These are phyloP conservation scores for Dissostichus mawsoni DNA, from an alignment of 2,113 vertebrate genomes.

Conservation along the genomic window DNA sequence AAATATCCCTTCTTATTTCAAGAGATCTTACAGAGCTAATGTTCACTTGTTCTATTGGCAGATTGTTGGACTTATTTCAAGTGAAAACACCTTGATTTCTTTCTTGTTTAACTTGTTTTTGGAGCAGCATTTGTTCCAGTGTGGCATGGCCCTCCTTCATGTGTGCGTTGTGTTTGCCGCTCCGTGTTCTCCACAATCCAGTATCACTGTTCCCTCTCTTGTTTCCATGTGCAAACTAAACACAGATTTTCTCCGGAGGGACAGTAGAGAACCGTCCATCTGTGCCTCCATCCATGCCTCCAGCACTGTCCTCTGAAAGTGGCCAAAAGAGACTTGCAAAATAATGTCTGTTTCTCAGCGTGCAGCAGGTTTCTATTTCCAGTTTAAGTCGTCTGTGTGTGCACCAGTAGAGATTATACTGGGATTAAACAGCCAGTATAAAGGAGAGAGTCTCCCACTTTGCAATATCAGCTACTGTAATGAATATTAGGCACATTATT, in stretches of 20 bases:
- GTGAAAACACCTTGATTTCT: too few relatives aligned
- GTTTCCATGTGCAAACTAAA: constrained; percentile 14
- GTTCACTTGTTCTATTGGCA: too few relatives aligned
- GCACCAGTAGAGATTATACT: neutral
- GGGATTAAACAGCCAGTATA: neutral
- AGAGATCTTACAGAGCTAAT: too few relatives aligned
- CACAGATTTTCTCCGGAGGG: constrained; percentile 27
- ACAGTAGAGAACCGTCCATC: constrained; percentile 43
- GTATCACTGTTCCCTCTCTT: constrained; percentile 23
- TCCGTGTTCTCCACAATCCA: constrained; percentile 46
- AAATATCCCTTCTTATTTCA: too few relatives aligned
- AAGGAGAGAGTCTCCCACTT: neutral
- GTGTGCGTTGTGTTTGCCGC: constrained; percentile 24
- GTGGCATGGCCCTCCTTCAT: neutral
- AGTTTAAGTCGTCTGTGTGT: neutral
- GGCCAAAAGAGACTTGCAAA: neutral
- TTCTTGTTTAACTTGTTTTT: too few relatives aligned
- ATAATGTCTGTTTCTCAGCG: neutral
- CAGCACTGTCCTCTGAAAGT: neutral
- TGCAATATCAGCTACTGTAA: neutral
- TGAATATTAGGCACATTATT: neutral
- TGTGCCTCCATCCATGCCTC: constrained; percentile 13
- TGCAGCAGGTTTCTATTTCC: neutral
- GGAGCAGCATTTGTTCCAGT: too few relatives aligned
- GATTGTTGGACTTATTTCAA: too few relatives aligned